These are phyloP conservation scores for Heliothis subflexa DNA, from an alignment of 1,140 invertebrate genomes.

Conservation along the genomic window DNA sequence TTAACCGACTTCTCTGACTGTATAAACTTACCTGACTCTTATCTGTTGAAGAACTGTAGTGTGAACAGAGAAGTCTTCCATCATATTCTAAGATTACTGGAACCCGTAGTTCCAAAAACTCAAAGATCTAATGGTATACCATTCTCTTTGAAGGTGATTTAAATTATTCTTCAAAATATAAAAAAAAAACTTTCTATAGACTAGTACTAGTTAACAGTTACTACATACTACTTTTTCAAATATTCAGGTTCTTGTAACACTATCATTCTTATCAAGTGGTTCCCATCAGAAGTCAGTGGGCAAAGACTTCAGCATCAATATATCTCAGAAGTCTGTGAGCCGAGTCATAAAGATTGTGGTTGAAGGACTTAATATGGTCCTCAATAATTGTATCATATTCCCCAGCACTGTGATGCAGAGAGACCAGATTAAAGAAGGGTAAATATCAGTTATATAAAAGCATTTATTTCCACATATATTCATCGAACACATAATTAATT, in stretches of 20 bases:
- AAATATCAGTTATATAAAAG: conserved; percentile 2
- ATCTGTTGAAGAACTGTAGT: conserved; percentile 59
- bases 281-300: conserved; percentile 65
- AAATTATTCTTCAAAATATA: not conserved
- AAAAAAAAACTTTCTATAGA: not conserved
- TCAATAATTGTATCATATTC: conserved; percentile 63
- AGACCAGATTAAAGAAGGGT: conserved; percentile 66
- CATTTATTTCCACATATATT: not conserved
- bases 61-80: conserved; percentile 60
- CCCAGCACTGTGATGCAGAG: conserved; percentile 57
- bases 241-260: conserved; percentile 60
- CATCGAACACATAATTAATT: not conserved
- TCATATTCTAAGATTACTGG: conserved; percentile 60
- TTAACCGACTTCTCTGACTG: conserved; percentile 59
- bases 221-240: conserved; percentile 14
- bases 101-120: conserved; percentile 64
- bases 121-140: conserved; percentile 67
- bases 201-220: not conserved
- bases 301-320: conserved; percentile 63
- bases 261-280: conserved; percentile 65
- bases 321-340: conserved; percentile 68
- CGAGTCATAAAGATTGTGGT: conserved; percentile 63
- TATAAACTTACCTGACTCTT: conserved; percentile 59
- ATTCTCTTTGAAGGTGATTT: conserved; percentile 62
- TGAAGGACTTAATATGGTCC: conserved; percentile 62